A percentile compares a stretch with the other conserved stretches of the same genome.
Conservation (phyloP, 2,888 invertebrate species). For the Macaria liturata region DNA sequence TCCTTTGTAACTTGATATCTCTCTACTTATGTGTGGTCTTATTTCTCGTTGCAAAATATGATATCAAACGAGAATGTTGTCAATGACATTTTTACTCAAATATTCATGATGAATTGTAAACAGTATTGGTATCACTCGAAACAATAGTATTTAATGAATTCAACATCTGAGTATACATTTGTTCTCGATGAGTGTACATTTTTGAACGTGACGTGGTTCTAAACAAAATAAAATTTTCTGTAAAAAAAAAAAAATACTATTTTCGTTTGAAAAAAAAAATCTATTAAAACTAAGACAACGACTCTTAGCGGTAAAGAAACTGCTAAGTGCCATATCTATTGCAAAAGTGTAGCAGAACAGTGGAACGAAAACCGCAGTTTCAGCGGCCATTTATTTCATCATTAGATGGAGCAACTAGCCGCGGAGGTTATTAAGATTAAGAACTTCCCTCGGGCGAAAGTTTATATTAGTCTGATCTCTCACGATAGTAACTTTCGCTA, state of each 20-base stretch:
- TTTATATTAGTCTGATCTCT: slow-evolving; percentile 31
- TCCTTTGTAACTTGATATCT: not conserved
- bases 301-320: too few relatives aligned
- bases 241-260: too few relatives aligned
- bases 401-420: slow-evolving; percentile 14
- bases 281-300: too few relatives aligned
- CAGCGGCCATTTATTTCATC: slow-evolving; percentile 21
- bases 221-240: too few relatives aligned
- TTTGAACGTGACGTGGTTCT: too few relatives aligned
- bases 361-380: slow-evolving; percentile 1
- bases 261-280: too few relatives aligned
- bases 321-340: not conserved
- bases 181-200: too few relatives aligned
- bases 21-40: not conserved
- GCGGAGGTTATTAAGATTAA: slow-evolving; percentile 16
- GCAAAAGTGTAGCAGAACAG: slow-evolving; percentile 1
- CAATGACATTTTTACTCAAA: slow-evolving; percentile 12
- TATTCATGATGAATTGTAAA: slow-evolving; percentile 9
- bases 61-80: slow-evolving; percentile 1
- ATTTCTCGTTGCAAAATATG: slow-evolving; percentile 34
- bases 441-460: slow-evolving; percentile 29
- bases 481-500: slow-evolving; percentile 35
- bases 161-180: slow-evolving; percentile 17
- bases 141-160: slow-evolving; percentile 19
- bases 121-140: slow-evolving; percentile 2